These are phyloP conservation scores for Atrichornis clamosus DNA, from an alignment of 2,113 vertebrate genomes.

Conservation along the genomic window DNA sequence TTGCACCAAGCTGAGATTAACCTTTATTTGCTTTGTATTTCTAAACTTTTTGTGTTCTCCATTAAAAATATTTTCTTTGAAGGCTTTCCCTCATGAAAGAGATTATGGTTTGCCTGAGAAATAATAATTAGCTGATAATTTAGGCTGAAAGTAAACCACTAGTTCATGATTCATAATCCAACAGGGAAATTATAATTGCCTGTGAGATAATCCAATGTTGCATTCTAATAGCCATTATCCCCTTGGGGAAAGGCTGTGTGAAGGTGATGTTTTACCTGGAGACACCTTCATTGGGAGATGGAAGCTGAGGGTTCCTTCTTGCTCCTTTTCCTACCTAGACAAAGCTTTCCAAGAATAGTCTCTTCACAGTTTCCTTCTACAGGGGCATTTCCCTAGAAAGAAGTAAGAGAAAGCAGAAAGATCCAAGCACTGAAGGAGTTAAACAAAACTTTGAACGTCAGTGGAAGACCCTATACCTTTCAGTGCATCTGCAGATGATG, in stretches of 20 bases:
- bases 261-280: not conserved
- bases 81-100: not conserved
- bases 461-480: not conserved
- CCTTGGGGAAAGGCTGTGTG: not conserved
- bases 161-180: not conserved
- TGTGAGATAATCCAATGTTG: not conserved
- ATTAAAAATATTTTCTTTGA: constrained; percentile 48
- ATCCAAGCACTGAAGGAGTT: not conserved
- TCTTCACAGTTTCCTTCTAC: not conserved
- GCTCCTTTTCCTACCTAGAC: not conserved
- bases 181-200: not conserved
- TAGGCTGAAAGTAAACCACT: not conserved
- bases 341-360: not conserved
- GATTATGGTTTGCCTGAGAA: constrained; percentile 19
- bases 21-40: not conserved
- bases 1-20: not conserved
- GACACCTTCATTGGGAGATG: not conserved
- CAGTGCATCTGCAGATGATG: not conserved
- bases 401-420: not conserved
- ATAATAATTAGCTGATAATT: constrained; percentile 43
- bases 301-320: not conserved
- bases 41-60: not conserved
- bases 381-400: not conserved
- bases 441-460: not conserved
- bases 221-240: not conserved